Evolutionary conservation across 2,797 vertebrate species (phyloP).

Genomic region (Choloepus didactylus): DNA sequence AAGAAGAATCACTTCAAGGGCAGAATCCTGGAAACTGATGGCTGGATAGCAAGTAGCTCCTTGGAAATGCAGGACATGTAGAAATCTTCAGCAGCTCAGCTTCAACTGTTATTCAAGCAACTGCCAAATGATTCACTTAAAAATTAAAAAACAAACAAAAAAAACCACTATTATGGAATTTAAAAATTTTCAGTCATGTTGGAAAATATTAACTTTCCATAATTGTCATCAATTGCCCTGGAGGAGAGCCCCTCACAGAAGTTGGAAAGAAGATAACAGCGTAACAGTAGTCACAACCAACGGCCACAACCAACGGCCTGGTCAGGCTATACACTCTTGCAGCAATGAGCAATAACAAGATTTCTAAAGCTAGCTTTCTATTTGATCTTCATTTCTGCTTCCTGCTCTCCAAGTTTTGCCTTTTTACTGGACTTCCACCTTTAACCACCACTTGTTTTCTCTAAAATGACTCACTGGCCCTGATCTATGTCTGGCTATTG

Average conservation of each 20-base stretch:
- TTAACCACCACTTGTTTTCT: neutral
- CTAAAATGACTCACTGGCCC: neutral
- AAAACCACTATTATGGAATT: constrained; percentile 17
- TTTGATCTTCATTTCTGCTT: constrained; percentile 30
- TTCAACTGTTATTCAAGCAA: constrained; percentile 41
- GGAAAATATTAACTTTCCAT: constrained; percentile 44
- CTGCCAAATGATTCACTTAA: constrained; percentile 38
- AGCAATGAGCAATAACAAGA: neutral
- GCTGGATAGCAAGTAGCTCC: no score
- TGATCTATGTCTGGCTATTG: neutral
- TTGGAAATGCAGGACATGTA: constrained; percentile 32
- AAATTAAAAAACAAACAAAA: neutral
- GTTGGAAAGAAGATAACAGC: neutral
- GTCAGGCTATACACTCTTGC: neutral
- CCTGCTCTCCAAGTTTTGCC: neutral
- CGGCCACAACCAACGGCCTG: neutral
- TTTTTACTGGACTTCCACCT: neutral
- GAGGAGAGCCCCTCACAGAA: neutral
- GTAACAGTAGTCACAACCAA: neutral
- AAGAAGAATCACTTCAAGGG: no score
- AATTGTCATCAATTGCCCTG: neutral
- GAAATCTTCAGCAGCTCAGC: constrained; percentile 54
- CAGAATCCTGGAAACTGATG: no score
- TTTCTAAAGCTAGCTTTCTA: constrained; percentile 14
- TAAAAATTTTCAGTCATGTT: constrained; percentile 20